These are phyloP conservation scores for Orthosia gothica DNA, from an alignment of 2,888 invertebrate genomes.

Conservation along the genomic window DNA sequence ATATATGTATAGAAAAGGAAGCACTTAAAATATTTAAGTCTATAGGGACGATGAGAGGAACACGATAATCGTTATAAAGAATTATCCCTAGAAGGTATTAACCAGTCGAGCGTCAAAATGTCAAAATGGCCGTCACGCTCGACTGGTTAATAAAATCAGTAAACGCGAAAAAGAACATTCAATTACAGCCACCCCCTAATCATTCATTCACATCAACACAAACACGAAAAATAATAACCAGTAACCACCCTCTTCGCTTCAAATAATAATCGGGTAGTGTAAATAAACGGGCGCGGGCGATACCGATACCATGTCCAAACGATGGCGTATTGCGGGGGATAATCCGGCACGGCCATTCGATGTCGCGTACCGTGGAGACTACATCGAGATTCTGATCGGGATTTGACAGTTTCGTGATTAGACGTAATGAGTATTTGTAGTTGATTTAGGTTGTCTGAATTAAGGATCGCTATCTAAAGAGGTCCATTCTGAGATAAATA, in stretches of 20 bases:
- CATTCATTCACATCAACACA: slow-evolving; percentile 38
- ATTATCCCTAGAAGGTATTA: too few relatives aligned
- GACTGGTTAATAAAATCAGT: neutral
- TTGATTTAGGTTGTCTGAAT: neutral
- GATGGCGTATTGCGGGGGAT: slow-evolving; percentile 78
- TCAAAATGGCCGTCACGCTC: too few relatives aligned
- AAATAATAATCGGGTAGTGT: slow-evolving; percentile 67
- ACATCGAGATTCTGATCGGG: slow-evolving; percentile 59
- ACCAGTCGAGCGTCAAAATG: too few relatives aligned
- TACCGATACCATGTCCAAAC: slow-evolving; percentile 80
- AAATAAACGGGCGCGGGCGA: slow-evolving; percentile 75
- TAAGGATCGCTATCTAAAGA: too few relatives aligned
- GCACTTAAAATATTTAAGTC: too few relatives aligned
- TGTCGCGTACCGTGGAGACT: slow-evolving; percentile 76
- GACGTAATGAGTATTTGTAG: slow-evolving; percentile 47
- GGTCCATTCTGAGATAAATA: too few relatives aligned
- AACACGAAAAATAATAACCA: slow-evolving; percentile 50
- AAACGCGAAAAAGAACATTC: neutral
- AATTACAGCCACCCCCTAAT: neutral
- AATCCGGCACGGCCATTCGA: slow-evolving; percentile 75
- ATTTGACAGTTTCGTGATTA: slow-evolving; percentile 58
- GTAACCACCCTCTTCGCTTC: slow-evolving; percentile 43
- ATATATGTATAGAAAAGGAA: too few relatives aligned
- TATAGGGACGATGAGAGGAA: too few relatives aligned
- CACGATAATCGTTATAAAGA: too few relatives aligned